These are phyloP conservation scores for Diorhabda elongata DNA, from an alignment of 1,140 invertebrate species.

Conservation along the genomic window DNA sequence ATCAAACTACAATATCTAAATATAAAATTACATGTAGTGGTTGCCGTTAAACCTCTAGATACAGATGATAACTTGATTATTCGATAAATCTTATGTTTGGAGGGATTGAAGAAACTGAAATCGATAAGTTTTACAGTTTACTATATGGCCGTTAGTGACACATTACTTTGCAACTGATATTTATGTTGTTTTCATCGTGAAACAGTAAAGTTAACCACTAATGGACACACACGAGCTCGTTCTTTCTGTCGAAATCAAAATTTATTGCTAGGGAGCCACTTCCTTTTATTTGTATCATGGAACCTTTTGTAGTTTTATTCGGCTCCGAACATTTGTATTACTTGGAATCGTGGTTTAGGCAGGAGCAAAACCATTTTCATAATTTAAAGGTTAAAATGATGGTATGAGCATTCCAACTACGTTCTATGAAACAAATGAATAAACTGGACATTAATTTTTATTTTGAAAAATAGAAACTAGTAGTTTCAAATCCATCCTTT, in stretches of 20 bases:
- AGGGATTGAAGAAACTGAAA: not conserved
- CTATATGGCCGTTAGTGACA: not conserved
- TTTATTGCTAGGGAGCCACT: not conserved
- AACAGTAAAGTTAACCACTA: conserved; percentile 2
- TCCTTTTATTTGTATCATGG: not conserved
- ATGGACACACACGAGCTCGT: conserved; percentile 1
- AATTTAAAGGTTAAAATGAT: no score
- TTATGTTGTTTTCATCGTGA: conserved; percentile 2
- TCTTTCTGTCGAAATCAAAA: conserved; percentile 2
- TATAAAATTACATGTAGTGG: no score
- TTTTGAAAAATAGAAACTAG: no score
- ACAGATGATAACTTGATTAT: no score
- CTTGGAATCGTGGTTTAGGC: not conserved
- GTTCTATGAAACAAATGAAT: no score
- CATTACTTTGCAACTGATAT: conserved; percentile 1
- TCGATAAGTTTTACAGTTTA: not conserved
- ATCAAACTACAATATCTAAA: no score
- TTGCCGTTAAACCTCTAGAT: no score
- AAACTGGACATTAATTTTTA: no score
- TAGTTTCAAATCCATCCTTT: no score
- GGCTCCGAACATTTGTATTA: not conserved
- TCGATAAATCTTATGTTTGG: not conserved
- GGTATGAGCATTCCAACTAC: no score
- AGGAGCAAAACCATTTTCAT: no score
- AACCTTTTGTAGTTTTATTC: not conserved